These are phyloP conservation scores for Indri indri DNA, from an alignment of 2,113 vertebrate genomes.

Conservation along the genomic window DNA sequence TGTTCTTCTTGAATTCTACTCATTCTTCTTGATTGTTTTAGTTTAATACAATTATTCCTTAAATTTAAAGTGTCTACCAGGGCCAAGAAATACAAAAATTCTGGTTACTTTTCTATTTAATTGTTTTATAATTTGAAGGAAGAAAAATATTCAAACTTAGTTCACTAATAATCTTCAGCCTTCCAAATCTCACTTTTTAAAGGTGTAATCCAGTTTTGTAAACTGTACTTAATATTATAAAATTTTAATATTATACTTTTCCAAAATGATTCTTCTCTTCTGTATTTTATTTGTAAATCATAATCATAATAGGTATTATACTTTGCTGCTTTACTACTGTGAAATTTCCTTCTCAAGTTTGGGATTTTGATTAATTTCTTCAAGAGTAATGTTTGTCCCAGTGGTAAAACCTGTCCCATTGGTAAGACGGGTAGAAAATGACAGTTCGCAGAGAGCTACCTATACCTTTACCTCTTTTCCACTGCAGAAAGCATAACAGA, in stretches of 20 bases:
- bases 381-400: neutral
- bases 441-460: neutral
- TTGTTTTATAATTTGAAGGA: neutral
- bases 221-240: neutral
- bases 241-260: neutral
- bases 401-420: neutral
- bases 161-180: neutral
- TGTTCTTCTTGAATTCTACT: neutral
- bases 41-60: neutral
- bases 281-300: neutral
- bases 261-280: neutral
- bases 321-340: neutral
- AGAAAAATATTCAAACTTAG: neutral
- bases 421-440: neutral
- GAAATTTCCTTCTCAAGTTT: neutral
- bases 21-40: neutral
- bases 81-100: neutral
- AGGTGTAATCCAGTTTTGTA: neutral
- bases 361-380: neutral
- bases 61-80: neutral
- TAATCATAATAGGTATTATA: neutral
- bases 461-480: neutral
- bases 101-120: neutral
- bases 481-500: neutral
- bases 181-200: neutral